Evolutionary conservation across 2,113 vertebrate species (phyloP).

Genomic region (Apus apus): DNA sequence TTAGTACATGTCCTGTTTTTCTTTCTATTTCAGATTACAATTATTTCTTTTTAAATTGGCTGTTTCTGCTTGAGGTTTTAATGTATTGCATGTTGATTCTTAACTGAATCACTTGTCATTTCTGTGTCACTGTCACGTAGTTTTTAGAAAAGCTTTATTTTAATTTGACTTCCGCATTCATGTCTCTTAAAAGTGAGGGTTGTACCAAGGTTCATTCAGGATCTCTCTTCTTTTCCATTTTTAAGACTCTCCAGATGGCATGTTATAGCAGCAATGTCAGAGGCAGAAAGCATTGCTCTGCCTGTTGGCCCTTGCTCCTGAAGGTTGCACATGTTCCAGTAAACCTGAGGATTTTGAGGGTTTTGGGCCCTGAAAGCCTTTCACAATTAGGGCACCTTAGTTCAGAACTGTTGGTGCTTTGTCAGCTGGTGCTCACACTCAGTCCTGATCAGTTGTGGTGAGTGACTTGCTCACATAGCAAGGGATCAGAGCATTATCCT

Average conservation of each 20-base stretch:
- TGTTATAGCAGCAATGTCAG: not conserved
- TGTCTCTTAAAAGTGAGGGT: not conserved
- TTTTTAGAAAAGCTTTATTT: conserved; percentile 5
- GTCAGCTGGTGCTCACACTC: not conserved
- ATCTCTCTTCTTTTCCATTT: not conserved
- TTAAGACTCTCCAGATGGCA: not conserved
- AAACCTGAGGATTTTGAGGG: not conserved
- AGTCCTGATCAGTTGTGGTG: not conserved
- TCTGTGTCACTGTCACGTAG: not conserved
- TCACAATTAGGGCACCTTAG: not conserved
- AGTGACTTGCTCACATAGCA: not conserved
- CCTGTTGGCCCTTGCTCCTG: not conserved
- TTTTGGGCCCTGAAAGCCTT: not conserved
- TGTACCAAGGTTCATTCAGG: not conserved
- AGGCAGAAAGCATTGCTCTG: not conserved
- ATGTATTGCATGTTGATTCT: not conserved
- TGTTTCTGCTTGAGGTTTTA: not conserved
- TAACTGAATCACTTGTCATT: not conserved
- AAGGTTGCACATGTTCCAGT: not conserved
- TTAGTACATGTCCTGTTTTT: not conserved
- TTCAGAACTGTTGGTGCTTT: not conserved
- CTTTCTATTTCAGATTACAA: conserved; percentile 17
- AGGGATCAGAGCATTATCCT: not conserved
- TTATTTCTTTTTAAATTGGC: not conserved
- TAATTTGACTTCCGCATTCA: not conserved